A percentile compares a stretch with the other conserved stretches of the same genome.
These are phyloP conservation scores for Pasiphila rectangulata DNA, from an alignment of 2,888 invertebrate species.

Conservation along the genomic window DNA sequence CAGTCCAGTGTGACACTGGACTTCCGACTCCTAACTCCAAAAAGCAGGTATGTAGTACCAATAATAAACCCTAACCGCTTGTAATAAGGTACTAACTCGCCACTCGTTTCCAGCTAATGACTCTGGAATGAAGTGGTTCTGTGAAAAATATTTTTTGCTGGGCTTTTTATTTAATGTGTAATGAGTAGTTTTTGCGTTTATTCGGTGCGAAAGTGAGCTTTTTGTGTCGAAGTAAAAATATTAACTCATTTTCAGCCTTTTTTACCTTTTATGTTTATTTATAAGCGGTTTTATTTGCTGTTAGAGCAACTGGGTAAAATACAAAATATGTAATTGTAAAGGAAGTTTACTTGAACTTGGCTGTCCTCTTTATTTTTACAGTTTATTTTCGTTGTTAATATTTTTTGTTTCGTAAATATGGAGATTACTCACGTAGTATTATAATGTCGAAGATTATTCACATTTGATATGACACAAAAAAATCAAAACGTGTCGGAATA, in stretches of 20 bases:
- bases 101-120: conserved; percentile 35
- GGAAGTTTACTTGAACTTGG: too few species aligned
- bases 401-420: too few species aligned
- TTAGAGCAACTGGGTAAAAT: neutral
- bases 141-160: conserved; percentile 32
- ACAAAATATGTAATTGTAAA: too few species aligned
- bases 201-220: conserved; percentile 19
- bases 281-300: neutral
- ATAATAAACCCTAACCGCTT: conserved; percentile 47
- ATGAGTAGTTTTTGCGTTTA: conserved; percentile 30
- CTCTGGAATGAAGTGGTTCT: conserved; percentile 34
- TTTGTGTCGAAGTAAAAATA: conserved; percentile 10
- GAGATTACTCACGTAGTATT: too few species aligned
- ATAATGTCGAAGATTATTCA: too few species aligned
- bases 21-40: conserved; percentile 53
- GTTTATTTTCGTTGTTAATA: too few species aligned
- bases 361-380: too few species aligned
- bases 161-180: conserved; percentile 27
- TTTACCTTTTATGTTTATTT: conserved; percentile 5
- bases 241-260: neutral
- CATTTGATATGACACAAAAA: too few species aligned
- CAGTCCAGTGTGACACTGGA: conserved; percentile 60
- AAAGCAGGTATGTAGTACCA: conserved; percentile 38
- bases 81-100: conserved; percentile 42
- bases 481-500: too few species aligned